Conservation (phyloP, 2,797 vertebrate genomes). For the Yasuhikotakia modesta region DNA sequence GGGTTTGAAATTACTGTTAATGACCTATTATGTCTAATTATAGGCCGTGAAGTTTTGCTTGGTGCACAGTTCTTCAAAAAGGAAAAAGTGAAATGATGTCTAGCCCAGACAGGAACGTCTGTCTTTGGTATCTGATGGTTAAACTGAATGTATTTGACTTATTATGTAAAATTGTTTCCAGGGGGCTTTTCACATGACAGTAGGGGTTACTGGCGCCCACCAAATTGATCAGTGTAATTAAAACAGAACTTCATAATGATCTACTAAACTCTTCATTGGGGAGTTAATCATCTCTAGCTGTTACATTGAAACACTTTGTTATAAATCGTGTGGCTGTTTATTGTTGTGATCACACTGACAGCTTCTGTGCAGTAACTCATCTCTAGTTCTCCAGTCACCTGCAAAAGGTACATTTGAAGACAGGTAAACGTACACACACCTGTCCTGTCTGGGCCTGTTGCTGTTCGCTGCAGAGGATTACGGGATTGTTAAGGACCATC, state of each 20-base stretch:
- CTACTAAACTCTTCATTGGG: conserved; percentile 34
- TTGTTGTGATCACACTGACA: conserved; percentile 40
- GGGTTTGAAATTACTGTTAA: conserved; percentile 57
- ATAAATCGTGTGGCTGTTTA: background rate
- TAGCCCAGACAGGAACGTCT: conserved; percentile 10
- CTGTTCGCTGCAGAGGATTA: conserved; percentile 63
- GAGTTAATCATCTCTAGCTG: conserved; percentile 6
- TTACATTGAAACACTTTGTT: conserved; percentile 25
- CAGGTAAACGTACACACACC: too few species aligned
- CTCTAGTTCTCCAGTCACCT: too few species aligned
- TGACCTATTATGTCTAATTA: conserved; percentile 75
- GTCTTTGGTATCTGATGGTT: conserved; percentile 3
- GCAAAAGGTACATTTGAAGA: too few species aligned
- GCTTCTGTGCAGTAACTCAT: conserved; percentile 25
- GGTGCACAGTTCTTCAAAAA: conserved; percentile 62
- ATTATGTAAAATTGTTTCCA: background rate
- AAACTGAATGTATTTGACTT: conserved; percentile 5
- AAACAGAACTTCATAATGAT: conserved; percentile 35
- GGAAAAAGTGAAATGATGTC: conserved; percentile 37
- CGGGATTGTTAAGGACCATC: conserved; percentile 63
- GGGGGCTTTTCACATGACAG: background rate
- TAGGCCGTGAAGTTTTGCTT: conserved; percentile 63
- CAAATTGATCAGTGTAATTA: conserved; percentile 24
- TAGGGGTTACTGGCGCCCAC: conserved; percentile 7
- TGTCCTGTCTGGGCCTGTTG: conserved; percentile 69